phyloP scores from a whole-genome alignment of 1,140 invertebrate genomes.

The Pinna nobilis region DNA sequence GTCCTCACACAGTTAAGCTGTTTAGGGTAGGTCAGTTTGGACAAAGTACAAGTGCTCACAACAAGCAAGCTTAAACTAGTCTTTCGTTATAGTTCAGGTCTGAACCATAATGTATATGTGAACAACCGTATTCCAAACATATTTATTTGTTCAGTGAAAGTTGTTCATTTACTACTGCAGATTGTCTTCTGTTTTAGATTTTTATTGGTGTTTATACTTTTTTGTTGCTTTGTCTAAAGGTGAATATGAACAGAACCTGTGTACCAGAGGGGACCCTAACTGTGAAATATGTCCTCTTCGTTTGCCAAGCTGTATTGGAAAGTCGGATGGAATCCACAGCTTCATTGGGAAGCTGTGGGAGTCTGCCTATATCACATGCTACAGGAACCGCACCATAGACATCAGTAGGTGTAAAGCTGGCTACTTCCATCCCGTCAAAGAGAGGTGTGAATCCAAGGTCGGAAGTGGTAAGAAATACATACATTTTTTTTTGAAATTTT shows the following conservation, averaged over 20 bases:
- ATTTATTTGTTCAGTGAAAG: no score
- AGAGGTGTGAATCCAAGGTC: slow-evolving; percentile 4
- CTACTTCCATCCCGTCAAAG: slow-evolving; percentile 17
- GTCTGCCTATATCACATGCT: slow-evolving; percentile 18
- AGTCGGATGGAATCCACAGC: slow-evolving; percentile 23
- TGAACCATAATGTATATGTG: no score
- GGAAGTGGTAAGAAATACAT: slow-evolving; percentile 5
- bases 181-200: neutral
- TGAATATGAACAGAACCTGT: slow-evolving; percentile 44
- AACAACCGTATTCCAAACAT: no score
- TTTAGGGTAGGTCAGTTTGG: no score
- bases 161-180: no score
- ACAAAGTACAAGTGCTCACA: no score
- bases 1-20: no score
- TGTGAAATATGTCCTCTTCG: slow-evolving; percentile 20
- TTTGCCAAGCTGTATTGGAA: slow-evolving; percentile 18
- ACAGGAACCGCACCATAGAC: slow-evolving; percentile 24
- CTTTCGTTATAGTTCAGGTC: no score
- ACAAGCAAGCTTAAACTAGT: no score
- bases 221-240: slow-evolving; percentile 26
- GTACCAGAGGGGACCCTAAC: slow-evolving; percentile 8
- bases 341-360: slow-evolving; percentile 30
- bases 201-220: neutral
- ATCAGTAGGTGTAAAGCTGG: slow-evolving; percentile 16
- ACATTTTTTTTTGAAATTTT: neutral